Base-by-base conservation (phyloP, 2,888 invertebrate species). In the Erebia aethiops region DNA sequence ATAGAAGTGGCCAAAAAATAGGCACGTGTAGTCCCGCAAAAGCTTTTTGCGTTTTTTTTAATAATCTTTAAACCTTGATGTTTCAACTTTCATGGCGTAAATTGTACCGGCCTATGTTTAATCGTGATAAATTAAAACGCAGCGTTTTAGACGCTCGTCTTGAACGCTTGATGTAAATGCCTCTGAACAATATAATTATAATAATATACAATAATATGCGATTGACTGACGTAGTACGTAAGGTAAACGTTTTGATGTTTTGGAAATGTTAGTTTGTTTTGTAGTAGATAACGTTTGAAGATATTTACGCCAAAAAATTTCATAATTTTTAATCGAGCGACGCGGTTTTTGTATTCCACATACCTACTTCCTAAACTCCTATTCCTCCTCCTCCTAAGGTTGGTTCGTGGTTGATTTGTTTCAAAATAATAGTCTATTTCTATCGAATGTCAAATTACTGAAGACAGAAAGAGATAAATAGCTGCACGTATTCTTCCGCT, bases 181-280 rank as follows among this genome's bases (percentile, higher is more conserved):
- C 41, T 54, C 35, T 21, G 14, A 49, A 49, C 46, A 43, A 18
- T 43, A 16, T 52, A 16, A 21, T 56, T 5, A 56, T 61, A 60
- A 16, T 41, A 61, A 35, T 63, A 52, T 54, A 66, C 65, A 26
- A 26, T 26, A 26, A 35, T 35, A 54, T 54, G 66, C 69, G 70
- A 77, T 77, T 77, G 80, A 80, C 80, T 80, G 80, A 80, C 69
- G 73, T 80, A 80, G 76, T 66, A 63, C 74, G 72, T 77, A 79
- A 77, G 76, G n/a, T n/a, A n/a, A n/a, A n/a, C 71, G 75, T 77
- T 74, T 72, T 71, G 61, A 76, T 76, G 76, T 78, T 77, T 46
- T 76, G 70, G 21, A 73, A 60, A 71, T 46, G 67, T 52, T 63
- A 70, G 63, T 72, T 71, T 71, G 74, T 74, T 72, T 74, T 66